These are phyloP conservation scores for Rutpela maculata DNA, from an alignment of 2,888 invertebrate genomes.

Conservation along the genomic window DNA sequence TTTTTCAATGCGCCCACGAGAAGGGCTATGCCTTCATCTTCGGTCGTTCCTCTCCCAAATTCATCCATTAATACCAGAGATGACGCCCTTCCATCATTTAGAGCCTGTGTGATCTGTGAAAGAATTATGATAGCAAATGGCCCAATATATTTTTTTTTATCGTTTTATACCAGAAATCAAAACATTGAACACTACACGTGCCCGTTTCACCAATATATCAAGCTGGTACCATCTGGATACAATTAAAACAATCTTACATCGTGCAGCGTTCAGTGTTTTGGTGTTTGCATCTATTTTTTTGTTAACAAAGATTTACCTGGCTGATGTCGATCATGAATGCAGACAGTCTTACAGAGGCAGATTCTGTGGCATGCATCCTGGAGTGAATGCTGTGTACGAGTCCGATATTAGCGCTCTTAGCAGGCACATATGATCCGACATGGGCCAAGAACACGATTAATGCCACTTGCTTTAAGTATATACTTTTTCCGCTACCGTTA, in stretches of 20 bases:
- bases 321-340: slow-evolving; percentile 90
- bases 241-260: too few species aligned
- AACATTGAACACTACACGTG: too few species aligned
- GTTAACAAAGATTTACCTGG: slow-evolving; percentile 77
- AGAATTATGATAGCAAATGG: not conserved
- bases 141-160: too few species aligned
- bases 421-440: slow-evolving; percentile 93
- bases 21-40: slow-evolving; percentile 85
- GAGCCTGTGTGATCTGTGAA: slow-evolving; percentile 82
- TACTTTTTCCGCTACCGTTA: slow-evolving; percentile 94
- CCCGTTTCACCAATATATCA: too few species aligned
- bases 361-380: slow-evolving; percentile 85
- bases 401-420: slow-evolving; percentile 83
- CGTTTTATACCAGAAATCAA: too few species aligned
- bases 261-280: too few species aligned
- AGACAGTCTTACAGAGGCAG: slow-evolving; percentile 86
- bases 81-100: slow-evolving; percentile 79
- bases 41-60: slow-evolving; percentile 90
- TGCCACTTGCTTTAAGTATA: slow-evolving; percentile 90
- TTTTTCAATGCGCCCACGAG: slow-evolving; percentile 82
- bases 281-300: too few species aligned
- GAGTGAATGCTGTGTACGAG: slow-evolving; percentile 85
- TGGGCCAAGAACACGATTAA: slow-evolving; percentile 90
- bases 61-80: slow-evolving; percentile 91
- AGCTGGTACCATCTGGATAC: too few species aligned